Conservation (phyloP, 2,888 invertebrate genomes). For the Sialis lutaria region DNA sequence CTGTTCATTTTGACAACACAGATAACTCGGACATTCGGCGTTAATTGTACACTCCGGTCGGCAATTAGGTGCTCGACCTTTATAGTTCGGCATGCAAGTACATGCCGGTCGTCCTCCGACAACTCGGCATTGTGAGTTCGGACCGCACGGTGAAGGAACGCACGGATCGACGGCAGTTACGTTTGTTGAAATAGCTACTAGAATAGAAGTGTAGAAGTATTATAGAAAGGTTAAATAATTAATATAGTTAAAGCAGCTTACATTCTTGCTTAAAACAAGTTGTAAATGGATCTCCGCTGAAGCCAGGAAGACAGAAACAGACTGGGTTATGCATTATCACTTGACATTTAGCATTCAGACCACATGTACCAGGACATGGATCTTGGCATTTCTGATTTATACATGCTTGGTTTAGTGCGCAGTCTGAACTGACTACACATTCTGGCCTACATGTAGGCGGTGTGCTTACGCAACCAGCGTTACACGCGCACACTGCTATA, state of each 20-base stretch:
- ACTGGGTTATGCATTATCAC: slow-evolving; percentile 76
- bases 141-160: slow-evolving; percentile 55
- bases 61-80: slow-evolving; percentile 34
- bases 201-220: neutral
- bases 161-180: slow-evolving; percentile 35
- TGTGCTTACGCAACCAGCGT: slow-evolving; percentile 52
- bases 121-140: slow-evolving; percentile 33
- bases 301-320: slow-evolving; percentile 64
- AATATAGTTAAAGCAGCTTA: slow-evolving; percentile 23
- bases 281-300: slow-evolving; percentile 64
- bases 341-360: slow-evolving; percentile 63
- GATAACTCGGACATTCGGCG: slow-evolving; percentile 30
- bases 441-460: slow-evolving; percentile 69
- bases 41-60: slow-evolving; percentile 36
- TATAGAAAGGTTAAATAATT: neutral
- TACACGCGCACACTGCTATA: slow-evolving; percentile 68
- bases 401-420: slow-evolving; percentile 62
- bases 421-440: slow-evolving; percentile 70
- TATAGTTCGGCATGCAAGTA: slow-evolving; percentile 29
- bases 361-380: slow-evolving; percentile 69
- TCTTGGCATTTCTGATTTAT: slow-evolving; percentile 64
- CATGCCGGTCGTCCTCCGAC: slow-evolving; percentile 28
- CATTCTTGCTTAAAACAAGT: slow-evolving; percentile 45
- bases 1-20: slow-evolving; percentile 31
- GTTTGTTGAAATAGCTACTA: slow-evolving; percentile 8